Base-by-base conservation (phyloP, 1,140 invertebrate genomes). In the Nixonia krombeini region DNA sequence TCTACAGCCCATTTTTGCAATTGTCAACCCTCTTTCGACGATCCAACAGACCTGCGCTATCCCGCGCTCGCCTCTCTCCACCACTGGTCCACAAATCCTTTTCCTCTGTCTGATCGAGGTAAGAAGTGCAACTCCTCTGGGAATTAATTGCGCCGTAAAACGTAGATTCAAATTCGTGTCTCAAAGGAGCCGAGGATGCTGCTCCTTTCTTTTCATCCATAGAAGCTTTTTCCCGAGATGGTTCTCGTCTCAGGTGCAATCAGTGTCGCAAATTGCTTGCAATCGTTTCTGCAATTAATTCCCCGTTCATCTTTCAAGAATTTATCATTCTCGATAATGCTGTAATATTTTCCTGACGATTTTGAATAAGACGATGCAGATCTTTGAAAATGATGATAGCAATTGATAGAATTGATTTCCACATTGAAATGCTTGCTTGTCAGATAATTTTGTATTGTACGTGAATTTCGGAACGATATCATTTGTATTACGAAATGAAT, bases 141-240 rank as follows among this genome's bases (percentile, higher is more conserved):
- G 73, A 75, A 75, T 75, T 75, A 75, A 75, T 75, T 75, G 72
- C 70, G 61, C 69, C 62, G 72, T 75, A 75, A 75, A 75, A 72
- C 73, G 73, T 72, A 63, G 70, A 75, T 75, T 75, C 72, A 75
- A 74, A 74, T 74, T 66, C 63, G 47, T 47, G 61, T 58, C 70
- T 74, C 57, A 73, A 73, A 75, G 67, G 57, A 67, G 59, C 23
- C 16, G 18, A 42, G 23, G 26, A 44, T 33, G 52, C 46, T 44
- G 45, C 55, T 70, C 71, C 71, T 76, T 76, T 75, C 72, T 72
- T 78, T 73, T 55, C 59, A 35, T 56, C 57, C 59, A 61, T 59
- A 58, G 56, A 74, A 75, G 65, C 68, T 64, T 73, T 76, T 70
- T 75, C 64, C 65, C 72, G 73, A 74, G 74, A 76, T 72, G 67